Evolutionary conservation across 2,888 invertebrate species (phyloP).

Genomic region (Eudasyphora cyanicolor): DNA sequence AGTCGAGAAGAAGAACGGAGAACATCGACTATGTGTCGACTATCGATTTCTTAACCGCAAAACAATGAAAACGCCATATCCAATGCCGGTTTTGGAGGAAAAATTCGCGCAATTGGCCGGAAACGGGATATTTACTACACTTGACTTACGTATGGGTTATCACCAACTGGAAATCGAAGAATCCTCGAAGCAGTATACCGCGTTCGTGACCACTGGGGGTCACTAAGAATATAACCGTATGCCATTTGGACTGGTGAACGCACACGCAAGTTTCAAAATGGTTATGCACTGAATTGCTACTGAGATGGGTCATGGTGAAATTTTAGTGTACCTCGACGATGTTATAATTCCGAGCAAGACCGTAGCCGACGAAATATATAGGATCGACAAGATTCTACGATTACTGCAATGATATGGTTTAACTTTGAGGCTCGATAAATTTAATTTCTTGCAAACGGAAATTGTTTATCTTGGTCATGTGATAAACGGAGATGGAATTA

Average conservation of each 20-base stretch:
- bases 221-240: slow-evolving; percentile 60
- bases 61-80: slow-evolving; percentile 41
- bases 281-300: slow-evolving; percentile 49
- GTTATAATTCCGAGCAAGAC: slow-evolving; percentile 61
- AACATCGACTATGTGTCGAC: slow-evolving; percentile 55
- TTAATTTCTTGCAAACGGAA: slow-evolving; percentile 46
- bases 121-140: slow-evolving; percentile 46
- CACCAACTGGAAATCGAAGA: slow-evolving; percentile 59
- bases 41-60: slow-evolving; percentile 52
- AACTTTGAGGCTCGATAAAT: slow-evolving; percentile 56
- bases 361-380: slow-evolving; percentile 46
- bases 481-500: neutral
- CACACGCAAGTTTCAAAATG: slow-evolving; percentile 54
- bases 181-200: too few species aligned
- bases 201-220: slow-evolving; percentile 53
- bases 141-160: slow-evolving; percentile 57
- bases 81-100: slow-evolving; percentile 52
- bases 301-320: slow-evolving; percentile 40
- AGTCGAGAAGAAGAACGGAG: slow-evolving; percentile 53
- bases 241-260: slow-evolving; percentile 62
- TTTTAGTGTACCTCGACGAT: slow-evolving; percentile 63
- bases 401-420: slow-evolving; percentile 49
- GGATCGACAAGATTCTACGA: slow-evolving; percentile 45
- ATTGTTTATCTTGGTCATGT: slow-evolving; percentile 36
- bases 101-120: slow-evolving; percentile 49